phyloP scores from a whole-genome alignment of 2,113 vertebrate genomes.

The Cranoglanis bouderius region DNA sequence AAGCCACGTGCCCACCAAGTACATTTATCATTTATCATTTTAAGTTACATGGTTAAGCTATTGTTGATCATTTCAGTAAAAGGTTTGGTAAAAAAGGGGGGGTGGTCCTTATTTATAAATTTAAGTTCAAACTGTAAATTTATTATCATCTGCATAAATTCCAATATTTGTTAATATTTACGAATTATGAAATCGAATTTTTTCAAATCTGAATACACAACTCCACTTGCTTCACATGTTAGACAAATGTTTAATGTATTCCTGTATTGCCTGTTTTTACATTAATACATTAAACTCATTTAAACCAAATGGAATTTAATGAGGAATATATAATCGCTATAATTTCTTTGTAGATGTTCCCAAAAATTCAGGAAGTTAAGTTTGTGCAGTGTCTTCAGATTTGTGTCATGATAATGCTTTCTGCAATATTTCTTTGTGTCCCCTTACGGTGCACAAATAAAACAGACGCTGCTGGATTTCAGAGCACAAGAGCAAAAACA shows the following conservation, averaged over 20 bases:
- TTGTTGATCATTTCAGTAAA: not conserved
- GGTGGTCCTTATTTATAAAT: not conserved
- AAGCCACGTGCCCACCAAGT: not conserved
- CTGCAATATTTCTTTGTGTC: not conserved
- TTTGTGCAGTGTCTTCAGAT: not conserved
- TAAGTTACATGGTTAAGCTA: not conserved
- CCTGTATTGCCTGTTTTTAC: too few species aligned
- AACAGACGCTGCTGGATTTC: not conserved
- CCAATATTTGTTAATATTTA: not conserved
- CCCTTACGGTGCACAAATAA: not conserved
- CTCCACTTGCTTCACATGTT: not conserved
- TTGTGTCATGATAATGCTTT: not conserved
- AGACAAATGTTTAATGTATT: not conserved
- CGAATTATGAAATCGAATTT: not conserved
- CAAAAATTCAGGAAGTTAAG: not conserved
- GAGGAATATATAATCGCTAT: not conserved
- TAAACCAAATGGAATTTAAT: not conserved
- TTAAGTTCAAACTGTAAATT: not conserved
- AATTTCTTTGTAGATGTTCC: not conserved
- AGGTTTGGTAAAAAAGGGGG: too few species aligned
- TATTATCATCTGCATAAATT: not conserved
- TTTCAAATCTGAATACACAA: not conserved
- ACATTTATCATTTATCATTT: not conserved
- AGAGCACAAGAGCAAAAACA: constrained; percentile 9
- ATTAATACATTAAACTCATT: not conserved